Evolutionary conservation across 2,888 invertebrate genomes (phyloP).

Genomic region (Coenonympha arcania): DNA sequence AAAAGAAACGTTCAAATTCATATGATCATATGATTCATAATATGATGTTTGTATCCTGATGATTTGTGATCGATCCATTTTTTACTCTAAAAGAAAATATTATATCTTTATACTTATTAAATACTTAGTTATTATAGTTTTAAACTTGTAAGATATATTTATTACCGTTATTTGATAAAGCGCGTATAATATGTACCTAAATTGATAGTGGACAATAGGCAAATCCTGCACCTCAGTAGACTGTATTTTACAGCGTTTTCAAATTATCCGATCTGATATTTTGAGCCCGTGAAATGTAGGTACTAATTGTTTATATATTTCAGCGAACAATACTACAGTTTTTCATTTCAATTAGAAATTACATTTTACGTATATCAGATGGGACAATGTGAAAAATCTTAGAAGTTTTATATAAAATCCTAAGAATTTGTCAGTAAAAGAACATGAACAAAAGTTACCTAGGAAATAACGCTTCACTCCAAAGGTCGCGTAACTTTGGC

Average conservation of each 20-base stretch:
- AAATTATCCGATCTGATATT: neutral
- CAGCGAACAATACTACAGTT: neutral
- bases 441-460: conserved; percentile 7
- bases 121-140: too few species aligned
- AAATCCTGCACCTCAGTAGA: neutral
- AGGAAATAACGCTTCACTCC: conserved; percentile 29
- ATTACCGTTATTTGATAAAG: conserved; percentile 30
- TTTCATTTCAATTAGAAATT: too few species aligned
- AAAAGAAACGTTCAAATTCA: neutral
- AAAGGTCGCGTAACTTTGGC: conserved; percentile 34
- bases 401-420: neutral
- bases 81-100: conserved; percentile 31
- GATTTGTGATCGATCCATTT: conserved; percentile 28
- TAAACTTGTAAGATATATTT: conserved; percentile 1
- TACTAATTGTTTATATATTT: neutral
- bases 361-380: neutral
- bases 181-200: conserved; percentile 53
- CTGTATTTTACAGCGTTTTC: neutral
- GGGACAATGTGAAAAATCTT: neutral
- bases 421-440: neutral
- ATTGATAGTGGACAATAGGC: conserved; percentile 23
- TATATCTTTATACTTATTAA: conserved; percentile 23
- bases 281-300: conserved; percentile 1
- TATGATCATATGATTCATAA: conserved; percentile 32
- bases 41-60: conserved; percentile 21